Percentiles rank a stretch among this genome's conserved stretches.
phyloP scores from a whole-genome alignment of 1,140 invertebrate species.

The Euglossa dilemma region DNA sequence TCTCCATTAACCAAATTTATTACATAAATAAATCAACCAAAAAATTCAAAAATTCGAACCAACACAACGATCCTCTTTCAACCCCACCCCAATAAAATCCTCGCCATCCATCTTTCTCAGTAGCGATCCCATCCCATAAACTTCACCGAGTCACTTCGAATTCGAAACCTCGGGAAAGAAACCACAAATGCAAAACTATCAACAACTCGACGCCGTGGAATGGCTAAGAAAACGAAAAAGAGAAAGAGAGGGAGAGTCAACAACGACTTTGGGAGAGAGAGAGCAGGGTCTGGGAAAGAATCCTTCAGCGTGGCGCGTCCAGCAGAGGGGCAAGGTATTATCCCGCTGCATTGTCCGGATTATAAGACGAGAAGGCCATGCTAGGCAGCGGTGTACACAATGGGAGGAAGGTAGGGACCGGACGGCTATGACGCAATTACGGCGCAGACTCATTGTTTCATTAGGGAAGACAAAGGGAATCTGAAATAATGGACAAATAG shows the following conservation, averaged over 20 bases:
- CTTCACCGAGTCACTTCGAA: no score
- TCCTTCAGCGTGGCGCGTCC: slow-evolving; percentile 47
- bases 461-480: slow-evolving; percentile 82
- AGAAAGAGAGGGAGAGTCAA: no score
- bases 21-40: no score
- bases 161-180: no score
- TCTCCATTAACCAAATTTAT: no score
- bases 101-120: no score
- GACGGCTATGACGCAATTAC: slow-evolving; percentile 80
- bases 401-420: slow-evolving; percentile 48
- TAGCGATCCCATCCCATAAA: no score
- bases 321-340: slow-evolving; percentile 43
- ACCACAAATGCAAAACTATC: no score
- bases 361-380: slow-evolving; percentile 57
- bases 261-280: not conserved
- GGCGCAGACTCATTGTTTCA: slow-evolving; percentile 83
- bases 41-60: no score
- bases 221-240: not conserved
- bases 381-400: slow-evolving; percentile 48
- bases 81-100: no score
- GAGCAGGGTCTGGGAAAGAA: slow-evolving; percentile 40
- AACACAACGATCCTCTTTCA: no score
- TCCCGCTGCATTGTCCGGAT: slow-evolving; percentile 61
- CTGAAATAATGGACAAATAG: slow-evolving; percentile 83
- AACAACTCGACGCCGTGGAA: not conserved